Percentiles rank a stretch among this genome's conserved stretches.
Conservation (phyloP, 2,797 vertebrate genomes). For the Sibirionetta formosa region DNA sequence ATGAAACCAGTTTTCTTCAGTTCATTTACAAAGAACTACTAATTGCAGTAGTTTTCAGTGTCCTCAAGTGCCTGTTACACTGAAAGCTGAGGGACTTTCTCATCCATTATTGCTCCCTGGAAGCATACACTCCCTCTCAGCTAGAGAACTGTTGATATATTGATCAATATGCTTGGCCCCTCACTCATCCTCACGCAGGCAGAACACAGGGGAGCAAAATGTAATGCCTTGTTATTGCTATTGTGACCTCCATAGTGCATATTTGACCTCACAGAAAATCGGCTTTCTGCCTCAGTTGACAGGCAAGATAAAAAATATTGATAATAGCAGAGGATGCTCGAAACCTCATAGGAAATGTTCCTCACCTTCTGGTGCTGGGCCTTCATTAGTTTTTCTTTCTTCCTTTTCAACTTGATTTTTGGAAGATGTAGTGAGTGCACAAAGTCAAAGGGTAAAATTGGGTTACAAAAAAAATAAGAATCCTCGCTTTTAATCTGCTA, state of each 20-base stretch:
- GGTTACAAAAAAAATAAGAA: not conserved
- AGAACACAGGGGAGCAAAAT: slow-evolving; percentile 40
- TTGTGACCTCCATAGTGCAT: slow-evolving; percentile 41
- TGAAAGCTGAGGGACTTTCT: not conserved
- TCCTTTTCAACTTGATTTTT: slow-evolving; percentile 49
- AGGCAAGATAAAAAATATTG: slow-evolving; percentile 71
- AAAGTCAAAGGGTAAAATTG: slow-evolving; percentile 38
- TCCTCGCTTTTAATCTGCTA: not conserved
- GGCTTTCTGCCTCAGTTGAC: slow-evolving; percentile 56
- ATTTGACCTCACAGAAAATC: slow-evolving; percentile 60
- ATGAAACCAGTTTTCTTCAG: not conserved
- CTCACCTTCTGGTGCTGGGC: slow-evolving; percentile 9
- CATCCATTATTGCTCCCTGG: not conserved
- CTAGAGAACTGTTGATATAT: slow-evolving; percentile 35
- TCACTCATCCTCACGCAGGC: slow-evolving; percentile 38
- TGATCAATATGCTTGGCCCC: slow-evolving; percentile 11
- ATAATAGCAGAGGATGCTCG: slow-evolving; percentile 45
- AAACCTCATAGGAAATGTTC: slow-evolving; percentile 15
- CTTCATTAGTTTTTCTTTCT: slow-evolving; percentile 45
- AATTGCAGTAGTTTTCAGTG: not conserved
- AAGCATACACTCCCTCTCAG: slow-evolving; percentile 15
- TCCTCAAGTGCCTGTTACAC: not conserved
- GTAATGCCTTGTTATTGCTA: slow-evolving; percentile 59
- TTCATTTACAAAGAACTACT: not conserved
- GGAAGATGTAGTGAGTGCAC: not conserved